Conservation (phyloP, 2,888 invertebrate genomes). For the Atrina japonica region DNA sequence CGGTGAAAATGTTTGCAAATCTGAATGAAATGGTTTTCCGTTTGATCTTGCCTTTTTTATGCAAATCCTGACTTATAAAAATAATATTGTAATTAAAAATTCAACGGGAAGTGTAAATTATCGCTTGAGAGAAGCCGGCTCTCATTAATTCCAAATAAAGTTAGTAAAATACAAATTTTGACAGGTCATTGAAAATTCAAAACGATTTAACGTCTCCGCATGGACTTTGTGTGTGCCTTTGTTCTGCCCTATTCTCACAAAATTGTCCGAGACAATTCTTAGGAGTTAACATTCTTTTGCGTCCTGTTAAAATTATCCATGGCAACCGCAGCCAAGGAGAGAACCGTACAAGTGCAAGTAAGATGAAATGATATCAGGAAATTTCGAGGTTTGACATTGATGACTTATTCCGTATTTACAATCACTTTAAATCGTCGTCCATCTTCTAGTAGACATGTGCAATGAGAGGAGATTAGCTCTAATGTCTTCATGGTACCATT, state of each 20-base stretch:
- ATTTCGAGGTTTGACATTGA: conserved; percentile 30
- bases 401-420: conserved; percentile 28
- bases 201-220: conserved; percentile 38
- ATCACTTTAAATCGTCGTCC: conserved; percentile 31
- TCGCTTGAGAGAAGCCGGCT: conserved; percentile 9
- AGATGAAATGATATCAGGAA: conserved; percentile 38
- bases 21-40: no score
- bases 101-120: conserved; percentile 21
- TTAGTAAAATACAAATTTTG: conserved; percentile 25
- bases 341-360: conserved; percentile 21
- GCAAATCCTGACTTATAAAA: conserved; percentile 6
- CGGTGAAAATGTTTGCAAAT: no score
- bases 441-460: background rate
- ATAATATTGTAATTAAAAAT: conserved; percentile 13
- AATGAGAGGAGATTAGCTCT: background rate
- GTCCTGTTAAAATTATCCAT: conserved; percentile 25
- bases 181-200: conserved; percentile 42
- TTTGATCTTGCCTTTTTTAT: conserved; percentile 13
- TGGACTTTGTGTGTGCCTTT: conserved; percentile 26
- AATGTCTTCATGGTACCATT: no score
- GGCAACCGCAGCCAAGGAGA: conserved; percentile 17
- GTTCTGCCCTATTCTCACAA: conserved; percentile 36
- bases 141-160: conserved; percentile 37
- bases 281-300: conserved; percentile 35
- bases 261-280: conserved; percentile 25